Percentiles rank a stretch among this genome's conserved stretches.
These are phyloP conservation scores for Homarus gammarus DNA, from an alignment of 2,888 invertebrate species.

Conservation along the genomic window DNA sequence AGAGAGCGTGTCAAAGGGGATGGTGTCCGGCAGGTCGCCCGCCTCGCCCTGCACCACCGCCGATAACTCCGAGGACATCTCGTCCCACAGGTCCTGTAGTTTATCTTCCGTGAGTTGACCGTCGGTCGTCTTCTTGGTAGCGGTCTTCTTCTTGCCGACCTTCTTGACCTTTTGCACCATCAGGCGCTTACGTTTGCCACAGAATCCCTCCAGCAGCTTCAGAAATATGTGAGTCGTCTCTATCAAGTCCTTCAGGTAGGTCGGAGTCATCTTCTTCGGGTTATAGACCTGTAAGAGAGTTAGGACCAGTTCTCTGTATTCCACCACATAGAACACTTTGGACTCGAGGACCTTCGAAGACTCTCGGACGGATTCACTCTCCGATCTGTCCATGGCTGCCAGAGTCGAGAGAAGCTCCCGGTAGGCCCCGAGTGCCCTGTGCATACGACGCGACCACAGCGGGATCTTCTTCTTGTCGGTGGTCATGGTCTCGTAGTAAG, in stretches of 20 bases:
- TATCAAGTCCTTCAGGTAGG: constrained; percentile 91
- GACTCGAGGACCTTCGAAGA: constrained; percentile 92
- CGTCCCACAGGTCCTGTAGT: constrained; percentile 80
- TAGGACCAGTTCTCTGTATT: constrained; percentile 94
- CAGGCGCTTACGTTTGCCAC: constrained; percentile 81
- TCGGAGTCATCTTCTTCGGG: constrained; percentile 91
- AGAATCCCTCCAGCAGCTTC: constrained; percentile 89
- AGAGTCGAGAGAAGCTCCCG: constrained; percentile 92
- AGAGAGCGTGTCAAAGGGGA: constrained; percentile 92
- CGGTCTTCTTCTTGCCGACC: constrained; percentile 80
- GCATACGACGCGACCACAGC: constrained; percentile 90
- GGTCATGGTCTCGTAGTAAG: constrained; percentile 89
- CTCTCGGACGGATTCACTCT: constrained; percentile 86
- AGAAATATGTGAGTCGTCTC: constrained; percentile 94
- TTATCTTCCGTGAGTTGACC: constrained; percentile 77
- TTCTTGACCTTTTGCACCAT: constrained; percentile 83
- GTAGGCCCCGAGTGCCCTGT: constrained; percentile 88
- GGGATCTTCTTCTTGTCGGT: constrained; percentile 91
- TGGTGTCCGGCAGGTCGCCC: constrained; percentile 82
- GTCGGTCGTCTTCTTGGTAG: constrained; percentile 77
- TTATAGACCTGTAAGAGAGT: constrained; percentile 90
- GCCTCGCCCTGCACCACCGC: constrained; percentile 79
- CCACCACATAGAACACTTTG: constrained; percentile 94
- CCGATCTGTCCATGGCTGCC: constrained; percentile 88
- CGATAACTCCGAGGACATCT: constrained; percentile 79